phyloP scores from a whole-genome alignment of 2,888 invertebrate species.

The Pyralis farinalis region DNA sequence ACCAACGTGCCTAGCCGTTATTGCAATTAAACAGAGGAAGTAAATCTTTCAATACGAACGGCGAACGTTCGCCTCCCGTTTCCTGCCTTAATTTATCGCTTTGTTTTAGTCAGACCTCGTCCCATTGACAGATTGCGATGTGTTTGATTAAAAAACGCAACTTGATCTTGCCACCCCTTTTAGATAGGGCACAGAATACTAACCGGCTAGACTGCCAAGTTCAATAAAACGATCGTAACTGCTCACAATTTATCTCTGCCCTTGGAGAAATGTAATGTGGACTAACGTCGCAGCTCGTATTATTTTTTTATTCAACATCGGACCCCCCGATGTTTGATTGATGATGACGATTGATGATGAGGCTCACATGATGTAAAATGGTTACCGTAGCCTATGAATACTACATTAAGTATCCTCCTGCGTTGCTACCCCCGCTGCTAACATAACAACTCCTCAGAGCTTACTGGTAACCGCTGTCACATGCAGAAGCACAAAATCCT shows the following conservation, averaged over 20 bases:
- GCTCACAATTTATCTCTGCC: slow-evolving; percentile 14
- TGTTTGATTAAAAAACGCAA: slow-evolving; percentile 76
- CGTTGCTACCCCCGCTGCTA: no score
- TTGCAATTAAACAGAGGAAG: slow-evolving; percentile 82
- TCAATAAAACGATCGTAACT: slow-evolving; percentile 11
- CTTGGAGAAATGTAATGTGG: no score
- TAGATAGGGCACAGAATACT: slow-evolving; percentile 37
- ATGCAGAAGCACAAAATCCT: no score
- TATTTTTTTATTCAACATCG: no score
- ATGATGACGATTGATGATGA: no score
- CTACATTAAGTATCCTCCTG: no score
- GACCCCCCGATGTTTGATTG: no score
- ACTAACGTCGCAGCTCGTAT: no score
- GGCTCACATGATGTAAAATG: no score
- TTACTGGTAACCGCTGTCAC: no score
- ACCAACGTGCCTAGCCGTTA: slow-evolving; percentile 81
- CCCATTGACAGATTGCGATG: slow-evolving; percentile 76
- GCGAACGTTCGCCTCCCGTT: slow-evolving; percentile 71
- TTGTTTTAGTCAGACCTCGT: slow-evolving; percentile 76
- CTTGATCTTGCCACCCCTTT: slow-evolving; percentile 61
- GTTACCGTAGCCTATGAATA: no score
- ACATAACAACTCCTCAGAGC: no score
- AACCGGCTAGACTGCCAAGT: slow-evolving; percentile 19
- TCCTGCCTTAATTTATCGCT: slow-evolving; percentile 77
- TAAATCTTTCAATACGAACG: slow-evolving; percentile 80